Base-by-base conservation (phyloP, 2,888 invertebrate genomes). In the Drosophila fungiperda region DNA sequence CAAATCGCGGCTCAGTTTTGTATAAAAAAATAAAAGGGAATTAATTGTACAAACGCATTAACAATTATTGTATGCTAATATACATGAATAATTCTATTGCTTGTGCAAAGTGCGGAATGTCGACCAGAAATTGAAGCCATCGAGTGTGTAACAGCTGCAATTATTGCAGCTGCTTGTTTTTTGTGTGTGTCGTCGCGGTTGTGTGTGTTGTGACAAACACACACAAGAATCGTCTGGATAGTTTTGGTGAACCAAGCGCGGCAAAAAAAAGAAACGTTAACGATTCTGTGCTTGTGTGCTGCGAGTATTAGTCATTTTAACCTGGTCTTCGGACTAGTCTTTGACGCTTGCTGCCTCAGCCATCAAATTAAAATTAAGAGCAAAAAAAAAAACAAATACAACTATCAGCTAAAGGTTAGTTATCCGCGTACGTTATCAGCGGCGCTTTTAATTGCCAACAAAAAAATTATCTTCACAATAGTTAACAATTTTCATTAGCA, bases 131-230 rank as follows among this genome's bases (percentile, higher is more conserved):
- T 26, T 38, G 12, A 17, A 62, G 23, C n/a, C 29, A 36, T 53
- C 12, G 38, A 49, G 12, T 49, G 12, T 49, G 32, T 20, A 52
- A 62, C 54, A 72, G 72, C 72, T 80, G 80, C 54, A 66, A 52
- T 12, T 42, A 40, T 74, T 73, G 89, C 84, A 84, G 84, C 84
- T 89, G 89, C 73, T 68, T 79, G 23, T 65, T 65, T 67, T 70
- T 60, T 49, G 29, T 75, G 36, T 64, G 52, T 59, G 70, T 80
- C 82, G 71, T 65, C 62, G 70, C 80, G 80, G 65, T 69, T 69
- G 52, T 45, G 52, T 40, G 73, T 77, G 63, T 76, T 71, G 71
- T 59, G 72, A 76, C 64, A 68, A 45, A 72, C 72, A 45, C 23
- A 80, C 57, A 76, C 78, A 15, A 64, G 48, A 45, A 75, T 45